Evolutionary conservation across 2,113 vertebrate species (phyloP).

Genomic region (Copsychus sechellarum): DNA sequence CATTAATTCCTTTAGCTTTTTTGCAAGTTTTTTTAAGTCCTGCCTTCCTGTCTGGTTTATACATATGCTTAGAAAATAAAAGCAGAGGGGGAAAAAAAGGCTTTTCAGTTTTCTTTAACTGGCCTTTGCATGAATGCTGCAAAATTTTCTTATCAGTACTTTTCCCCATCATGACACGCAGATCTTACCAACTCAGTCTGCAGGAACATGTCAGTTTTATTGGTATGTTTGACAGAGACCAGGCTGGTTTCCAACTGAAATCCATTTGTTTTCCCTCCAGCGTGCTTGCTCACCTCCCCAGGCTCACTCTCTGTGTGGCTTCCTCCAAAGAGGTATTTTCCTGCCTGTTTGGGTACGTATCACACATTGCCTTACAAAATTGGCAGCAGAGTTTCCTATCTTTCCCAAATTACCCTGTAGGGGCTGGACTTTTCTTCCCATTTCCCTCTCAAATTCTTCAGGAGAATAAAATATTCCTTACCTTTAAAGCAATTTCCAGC

Average conservation of each 20-base stretch:
- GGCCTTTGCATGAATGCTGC: not conserved
- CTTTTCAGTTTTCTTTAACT: not conserved
- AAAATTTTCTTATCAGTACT: not conserved
- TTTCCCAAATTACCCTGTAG: not conserved
- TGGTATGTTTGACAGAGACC: slow-evolving; percentile 40
- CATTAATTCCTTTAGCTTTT: not conserved
- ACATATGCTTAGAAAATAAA: not conserved
- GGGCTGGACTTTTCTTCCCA: not conserved
- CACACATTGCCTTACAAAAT: not conserved
- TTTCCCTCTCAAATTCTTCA: not conserved
- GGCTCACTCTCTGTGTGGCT: not conserved
- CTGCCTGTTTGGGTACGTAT: not conserved
- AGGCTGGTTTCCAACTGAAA: slow-evolving; percentile 52
- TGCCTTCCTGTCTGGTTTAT: not conserved
- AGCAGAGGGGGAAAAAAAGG: rapidly evolving
- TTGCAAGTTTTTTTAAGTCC: not conserved
- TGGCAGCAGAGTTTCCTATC: not conserved
- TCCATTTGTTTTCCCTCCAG: slow-evolving; percentile 28
- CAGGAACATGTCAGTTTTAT: slow-evolving; percentile 56
- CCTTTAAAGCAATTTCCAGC: not conserved
- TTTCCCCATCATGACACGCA: not conserved
- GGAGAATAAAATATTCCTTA: not conserved
- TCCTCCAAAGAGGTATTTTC: slow-evolving; percentile 21
- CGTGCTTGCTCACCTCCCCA: not conserved
- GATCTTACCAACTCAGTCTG: not conserved